These are phyloP conservation scores for Ormyrus pomaceus DNA, from an alignment of 2,888 invertebrate species.

Conservation along the genomic window DNA sequence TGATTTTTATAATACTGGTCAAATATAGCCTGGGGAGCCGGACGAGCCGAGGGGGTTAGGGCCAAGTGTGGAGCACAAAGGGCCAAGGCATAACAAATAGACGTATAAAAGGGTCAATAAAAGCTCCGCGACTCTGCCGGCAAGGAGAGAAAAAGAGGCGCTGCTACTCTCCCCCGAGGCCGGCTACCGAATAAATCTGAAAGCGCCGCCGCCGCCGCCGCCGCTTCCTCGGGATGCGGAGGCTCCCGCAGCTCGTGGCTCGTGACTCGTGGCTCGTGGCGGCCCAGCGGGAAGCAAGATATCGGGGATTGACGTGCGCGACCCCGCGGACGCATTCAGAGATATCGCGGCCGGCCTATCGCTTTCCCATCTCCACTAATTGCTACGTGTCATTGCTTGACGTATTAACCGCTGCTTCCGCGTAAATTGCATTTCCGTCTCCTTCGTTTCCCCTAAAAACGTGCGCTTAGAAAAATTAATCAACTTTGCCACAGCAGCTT, in stretches of 20 bases:
- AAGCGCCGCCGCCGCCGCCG: constrained; percentile 46
- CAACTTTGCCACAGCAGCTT: too few relatives aligned
- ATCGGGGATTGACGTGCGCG: not conserved
- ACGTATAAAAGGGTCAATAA: constrained; percentile 76
- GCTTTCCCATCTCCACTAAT: too few relatives aligned
- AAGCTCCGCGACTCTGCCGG: constrained; percentile 65
- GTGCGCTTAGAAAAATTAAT: too few relatives aligned
- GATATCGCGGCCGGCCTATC: not conserved
- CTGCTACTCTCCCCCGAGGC: constrained; percentile 62
- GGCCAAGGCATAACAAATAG: constrained; percentile 75
- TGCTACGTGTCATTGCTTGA: too few relatives aligned
- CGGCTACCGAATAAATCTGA: constrained; percentile 72
- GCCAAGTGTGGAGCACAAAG: constrained; percentile 70
- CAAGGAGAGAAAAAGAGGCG: not conserved
- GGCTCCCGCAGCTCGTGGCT: constrained; percentile 62
- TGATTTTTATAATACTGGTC: constrained; percentile 76
- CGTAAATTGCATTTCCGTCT: too few relatives aligned
- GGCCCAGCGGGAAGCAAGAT: constrained; percentile 2
- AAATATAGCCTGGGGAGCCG: constrained; percentile 74
- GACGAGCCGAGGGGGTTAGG: not conserved
- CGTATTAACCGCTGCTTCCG: too few relatives aligned
- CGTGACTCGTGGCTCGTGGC: not conserved
- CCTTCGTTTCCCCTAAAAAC: too few relatives aligned
- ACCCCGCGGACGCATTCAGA: not conserved
- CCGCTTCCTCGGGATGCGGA: constrained; percentile 60